Evolutionary conservation across 2,888 invertebrate genomes (phyloP).

Genomic region (Dusona sp.): DNA sequence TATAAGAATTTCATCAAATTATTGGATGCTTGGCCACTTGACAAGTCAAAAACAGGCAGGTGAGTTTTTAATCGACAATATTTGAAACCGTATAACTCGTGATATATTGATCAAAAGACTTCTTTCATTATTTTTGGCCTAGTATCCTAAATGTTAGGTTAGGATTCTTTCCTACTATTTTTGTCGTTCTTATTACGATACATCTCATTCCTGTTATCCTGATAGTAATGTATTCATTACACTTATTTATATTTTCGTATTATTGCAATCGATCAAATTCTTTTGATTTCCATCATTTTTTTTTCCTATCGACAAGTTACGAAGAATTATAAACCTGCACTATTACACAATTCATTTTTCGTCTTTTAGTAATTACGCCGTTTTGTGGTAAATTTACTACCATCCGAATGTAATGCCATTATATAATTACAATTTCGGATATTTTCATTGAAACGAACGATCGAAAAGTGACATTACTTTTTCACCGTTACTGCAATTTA

Average conservation of each 20-base stretch:
- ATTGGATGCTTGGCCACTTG: constrained; percentile 92
- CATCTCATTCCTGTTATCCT: background rate
- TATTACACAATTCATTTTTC: background rate
- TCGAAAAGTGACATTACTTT: too few species aligned
- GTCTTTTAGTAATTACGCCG: background rate
- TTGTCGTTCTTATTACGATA: background rate
- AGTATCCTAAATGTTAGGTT: background rate
- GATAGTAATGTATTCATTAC: background rate
- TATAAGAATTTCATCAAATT: constrained; percentile 91
- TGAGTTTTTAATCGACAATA: constrained; percentile 81
- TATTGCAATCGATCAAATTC: background rate
- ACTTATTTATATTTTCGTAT: background rate
- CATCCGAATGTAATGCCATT: background rate
- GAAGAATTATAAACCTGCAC: background rate
- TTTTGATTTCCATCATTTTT: background rate
- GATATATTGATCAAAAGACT: constrained; percentile 60
- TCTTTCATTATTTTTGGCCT: background rate
- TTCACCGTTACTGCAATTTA: too few species aligned
- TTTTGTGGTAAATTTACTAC: background rate
- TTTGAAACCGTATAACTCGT: constrained; percentile 52
- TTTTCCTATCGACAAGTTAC: background rate
- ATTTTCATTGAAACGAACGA: too few species aligned
- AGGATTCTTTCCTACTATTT: background rate
- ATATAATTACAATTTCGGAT: background rate
- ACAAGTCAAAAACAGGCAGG: constrained; percentile 90